Evolutionary conservation across 2,797 vertebrate species (phyloP), one percentile per base, ranked within the genome.

Genomic region (Coracias cyanogaster): DNA sequence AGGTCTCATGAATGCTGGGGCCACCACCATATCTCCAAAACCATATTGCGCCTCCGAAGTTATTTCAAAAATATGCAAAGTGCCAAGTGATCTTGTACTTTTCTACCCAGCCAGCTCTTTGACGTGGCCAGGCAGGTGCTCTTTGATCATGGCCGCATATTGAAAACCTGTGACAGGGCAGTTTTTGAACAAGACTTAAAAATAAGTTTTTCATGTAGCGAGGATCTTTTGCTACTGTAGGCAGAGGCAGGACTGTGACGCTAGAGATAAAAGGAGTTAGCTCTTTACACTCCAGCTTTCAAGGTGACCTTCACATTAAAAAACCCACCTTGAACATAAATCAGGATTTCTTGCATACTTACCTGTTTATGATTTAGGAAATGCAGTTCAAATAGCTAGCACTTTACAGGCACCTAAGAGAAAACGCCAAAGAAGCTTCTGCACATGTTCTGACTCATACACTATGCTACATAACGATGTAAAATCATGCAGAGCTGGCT

Each of bases 291-390:
- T 78, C 70, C 66, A 82, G 51, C 49, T 96, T 89, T 94, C 89
- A 94, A 96, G 69, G 86, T 96, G 86, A 93, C 91, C 61, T 95
- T 96, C 77, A 77, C 0, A 1, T 85, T 61, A 48, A 88, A 94
- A 86, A 60, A 31, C 15, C 37, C 21, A 55, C 13, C 26, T 43
- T 51, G n/a, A 88, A 79, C 0, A 0, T 89, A 82, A 92, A 87
- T 95, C 45, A 85, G 64, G 66, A 74, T 46, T 16, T 28, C 45
- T 88, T 93, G 55, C 0, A 0, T 77, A 80, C 79, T 86, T 82
- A 74, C 83, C 93, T 94, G 69, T 86, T 93, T 89, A 62, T 64
- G 64, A 52, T 88, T 86, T 82, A 65, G 73, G 71, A 84, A 85
- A 55, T 61, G 65, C 8, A 24, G 15, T 86, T 72, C 76, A 72